Conservation (phyloP, 1,140 invertebrate genomes). For the Philopotamus ludificatus region DNA sequence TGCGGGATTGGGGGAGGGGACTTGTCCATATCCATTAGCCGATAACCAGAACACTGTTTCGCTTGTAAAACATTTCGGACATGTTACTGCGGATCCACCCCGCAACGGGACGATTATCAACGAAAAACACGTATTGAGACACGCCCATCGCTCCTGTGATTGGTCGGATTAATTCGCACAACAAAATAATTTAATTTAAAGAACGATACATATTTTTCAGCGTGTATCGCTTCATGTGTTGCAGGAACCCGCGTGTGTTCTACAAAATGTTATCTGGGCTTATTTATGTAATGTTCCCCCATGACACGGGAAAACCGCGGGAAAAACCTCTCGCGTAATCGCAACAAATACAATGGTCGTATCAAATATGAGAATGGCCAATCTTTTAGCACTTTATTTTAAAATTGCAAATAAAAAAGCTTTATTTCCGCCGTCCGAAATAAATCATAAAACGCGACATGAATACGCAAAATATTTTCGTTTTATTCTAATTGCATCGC, state of each 20-base stretch:
- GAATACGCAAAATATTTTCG: too few species aligned
- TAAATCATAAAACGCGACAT: too few species aligned
- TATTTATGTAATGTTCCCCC: conserved; percentile 39
- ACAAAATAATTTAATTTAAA: too few species aligned
- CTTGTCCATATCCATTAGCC: conserved; percentile 34
- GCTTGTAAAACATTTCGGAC: conserved; percentile 32
- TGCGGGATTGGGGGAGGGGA: too few species aligned
- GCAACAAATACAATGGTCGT: conserved; percentile 11
- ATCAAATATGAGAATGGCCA: neutral
- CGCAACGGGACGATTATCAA: too few species aligned
- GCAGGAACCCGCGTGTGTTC: neutral
- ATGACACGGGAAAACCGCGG: conserved; percentile 22
- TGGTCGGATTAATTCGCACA: conserved; percentile 13
- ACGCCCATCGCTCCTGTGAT: conserved; percentile 29
- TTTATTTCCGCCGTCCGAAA: neutral
- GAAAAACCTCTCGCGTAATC: conserved; percentile 28
- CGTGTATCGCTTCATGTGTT: neutral
- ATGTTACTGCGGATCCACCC: too few species aligned
- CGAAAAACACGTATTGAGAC: too few species aligned
- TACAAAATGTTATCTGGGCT: conserved; percentile 34
- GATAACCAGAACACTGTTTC: conserved; percentile 21
- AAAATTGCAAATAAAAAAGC: neutral
- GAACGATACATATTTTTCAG: too few species aligned
- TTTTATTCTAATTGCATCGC: too few species aligned
- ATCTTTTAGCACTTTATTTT: neutral